Evolutionary conservation across 2,888 invertebrate genomes (phyloP), one percentile per base, ranked within the genome.

Genomic region (Cybosia mesomella): DNA sequence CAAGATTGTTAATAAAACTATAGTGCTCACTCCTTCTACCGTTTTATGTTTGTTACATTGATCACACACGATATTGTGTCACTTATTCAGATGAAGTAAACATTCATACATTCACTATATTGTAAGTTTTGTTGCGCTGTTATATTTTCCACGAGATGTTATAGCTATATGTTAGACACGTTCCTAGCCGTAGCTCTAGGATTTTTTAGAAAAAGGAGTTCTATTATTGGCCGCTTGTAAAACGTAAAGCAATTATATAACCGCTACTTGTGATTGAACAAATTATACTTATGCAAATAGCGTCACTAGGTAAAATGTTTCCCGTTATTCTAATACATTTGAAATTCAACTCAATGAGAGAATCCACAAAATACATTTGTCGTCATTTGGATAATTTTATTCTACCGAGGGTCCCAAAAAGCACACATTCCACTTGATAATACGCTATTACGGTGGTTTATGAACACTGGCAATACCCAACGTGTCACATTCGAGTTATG

Each of bases 381-480:
- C 49, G 49, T n/a, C 49, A 49, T 49, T 49, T 49, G n/a, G n/a
- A 49, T 49, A 49, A 49, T 49, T 49, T 49, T 49, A 49, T 49
- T 49, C 49, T 49, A 18, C 49, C n/a, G 49, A 49, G 49, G 49
- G n/a, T n/a, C 49, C n/a, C 32, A 58, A 58, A 13, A 18, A 43
- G 28, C 18, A 28, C n/a, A 43, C 3, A 61, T 9, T 9, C 24
- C 49, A 49, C 49, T n/a, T 49, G 49, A 49, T 49, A 49, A 49
- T 49, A 49, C n/a, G 49, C 49, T 49, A 49, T 49, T 49, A 49
- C 15, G 49, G 49, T 18, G 49, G 49, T 49, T 49, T 49, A 49
- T 49, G 49, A 49, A 49, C 49, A 8, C 2, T 49, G n/a, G n/a
- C n/a, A 49, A 49, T 49, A 49, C n/a, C 18, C 18, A n/a, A 49